Evolutionary conservation across 2,797 vertebrate species (phyloP), one percentile per base, ranked within the genome.

Genomic region (Muraenolepis orangiensis): DNA sequence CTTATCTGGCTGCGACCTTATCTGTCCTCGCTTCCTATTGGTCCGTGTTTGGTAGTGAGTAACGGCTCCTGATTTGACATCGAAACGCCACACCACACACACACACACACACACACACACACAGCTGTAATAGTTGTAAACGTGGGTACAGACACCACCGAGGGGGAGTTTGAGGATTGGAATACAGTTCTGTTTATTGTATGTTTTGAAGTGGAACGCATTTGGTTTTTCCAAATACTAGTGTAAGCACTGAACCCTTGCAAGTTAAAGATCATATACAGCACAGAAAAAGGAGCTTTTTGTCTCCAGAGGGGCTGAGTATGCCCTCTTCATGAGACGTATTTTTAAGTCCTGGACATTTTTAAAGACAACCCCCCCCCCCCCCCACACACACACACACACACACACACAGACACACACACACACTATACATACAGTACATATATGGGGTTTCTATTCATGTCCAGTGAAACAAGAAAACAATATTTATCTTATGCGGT

Each of bases 381-480:
- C n/a, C n/a, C n/a, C n/a, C n/a, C n/a, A n/a, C 46, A 57, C n/a
- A 57, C 51, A 23, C n/a, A 57, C 51, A 20, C 51, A 10, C 51
- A 34, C 32, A 34, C 32, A n/a, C 51, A 57, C 51, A 57, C 51
- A n/a, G n/a, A n/a, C 46, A 57, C n/a, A 57, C 51, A 23, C n/a
- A 57, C 51, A 20, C 51, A 10, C 51, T n/a, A 34, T 8, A 34
- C 32, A n/a, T n/a, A 57, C 51, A 57, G n/a, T n/a, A 57, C 51
- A 57, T 66, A 66, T 26, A 66, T 66, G 64, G 64, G 11, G 10
- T 30, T 66, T 66, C 64, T 30, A 3, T 16, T 6, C 64, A 66
- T 28, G 71, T 82, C 57, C 76, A 79, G 74, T 80, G 83, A 88
- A 84, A 81, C 16, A 72, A 32, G 51, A 6, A n/a, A 57, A 23